Conservation (phyloP, 1,140 invertebrate species). For the Pseudobourletiella spinata region DNA sequence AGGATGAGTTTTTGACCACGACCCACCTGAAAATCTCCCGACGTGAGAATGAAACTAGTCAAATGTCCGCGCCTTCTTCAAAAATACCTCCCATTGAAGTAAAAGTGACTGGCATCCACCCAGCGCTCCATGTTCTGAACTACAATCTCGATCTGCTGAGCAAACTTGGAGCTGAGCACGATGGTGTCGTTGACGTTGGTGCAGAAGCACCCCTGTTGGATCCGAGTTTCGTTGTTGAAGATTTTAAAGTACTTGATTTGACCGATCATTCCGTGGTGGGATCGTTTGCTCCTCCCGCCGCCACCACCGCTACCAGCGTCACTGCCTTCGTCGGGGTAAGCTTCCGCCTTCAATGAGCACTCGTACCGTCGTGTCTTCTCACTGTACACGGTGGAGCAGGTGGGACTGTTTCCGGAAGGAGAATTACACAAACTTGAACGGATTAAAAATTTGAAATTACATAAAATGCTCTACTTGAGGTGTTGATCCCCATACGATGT, state of each 20-base stretch:
- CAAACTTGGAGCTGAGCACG: conserved; percentile 1
- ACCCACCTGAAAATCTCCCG: too few species aligned
- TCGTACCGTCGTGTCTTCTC: background rate
- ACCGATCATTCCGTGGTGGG: background rate
- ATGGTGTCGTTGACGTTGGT: background rate
- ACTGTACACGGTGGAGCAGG: background rate
- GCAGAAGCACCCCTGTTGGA: background rate
- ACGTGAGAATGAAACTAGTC: too few species aligned
- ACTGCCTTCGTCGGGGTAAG: too few species aligned
- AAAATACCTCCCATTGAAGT: conserved; percentile 4
- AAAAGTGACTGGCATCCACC: background rate
- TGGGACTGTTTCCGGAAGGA: background rate
- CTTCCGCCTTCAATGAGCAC: background rate
- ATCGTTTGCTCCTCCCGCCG: too few species aligned
- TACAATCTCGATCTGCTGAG: background rate
- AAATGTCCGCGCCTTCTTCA: too few species aligned
- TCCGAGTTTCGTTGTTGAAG: background rate
- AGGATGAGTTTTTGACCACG: too few species aligned
- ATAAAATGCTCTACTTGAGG: too few species aligned
- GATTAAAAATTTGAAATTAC: too few species aligned
- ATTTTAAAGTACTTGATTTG: background rate
- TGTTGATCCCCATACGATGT: too few species aligned
- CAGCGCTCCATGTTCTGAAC: background rate
- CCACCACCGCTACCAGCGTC: too few species aligned
- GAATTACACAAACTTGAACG: too few species aligned